These are phyloP conservation scores for Neodontobutis hainanensis DNA, from an alignment of 2,113 vertebrate genomes.

Conservation along the genomic window DNA sequence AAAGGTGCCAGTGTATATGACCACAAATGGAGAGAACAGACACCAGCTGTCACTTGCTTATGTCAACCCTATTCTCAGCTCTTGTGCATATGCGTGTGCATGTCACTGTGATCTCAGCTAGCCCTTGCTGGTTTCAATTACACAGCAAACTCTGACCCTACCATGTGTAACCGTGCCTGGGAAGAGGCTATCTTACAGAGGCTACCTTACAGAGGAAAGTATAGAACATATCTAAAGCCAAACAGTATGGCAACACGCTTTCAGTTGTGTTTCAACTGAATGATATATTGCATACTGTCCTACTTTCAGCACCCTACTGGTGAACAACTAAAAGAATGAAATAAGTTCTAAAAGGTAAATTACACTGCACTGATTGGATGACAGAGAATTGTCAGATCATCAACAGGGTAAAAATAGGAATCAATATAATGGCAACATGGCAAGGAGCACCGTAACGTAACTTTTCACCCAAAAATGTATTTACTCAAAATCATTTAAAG, in stretches of 20 bases:
- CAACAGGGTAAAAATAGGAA: neutral
- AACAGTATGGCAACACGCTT: too few species aligned
- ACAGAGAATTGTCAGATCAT: neutral
- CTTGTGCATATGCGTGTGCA: conserved; percentile 41
- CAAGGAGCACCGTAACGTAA: too few species aligned
- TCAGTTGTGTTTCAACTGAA: too few species aligned
- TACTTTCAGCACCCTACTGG: neutral
- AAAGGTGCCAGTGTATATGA: conserved; percentile 67
- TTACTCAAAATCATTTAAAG: too few species aligned
- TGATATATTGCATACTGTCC: neutral
- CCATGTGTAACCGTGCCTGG: conserved; percentile 63
- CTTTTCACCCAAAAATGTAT: too few species aligned
- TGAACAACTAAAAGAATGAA: neutral
- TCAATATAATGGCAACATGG: too few species aligned
- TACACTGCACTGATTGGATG: conserved; percentile 1
- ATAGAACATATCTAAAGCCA: neutral
- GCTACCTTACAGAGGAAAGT: conserved; percentile 21
- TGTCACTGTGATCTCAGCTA: conserved; percentile 67
- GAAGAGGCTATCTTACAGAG: conserved; percentile 38
- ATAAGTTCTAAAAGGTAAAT: neutral
- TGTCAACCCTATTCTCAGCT: conserved; percentile 73
- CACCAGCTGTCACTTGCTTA: conserved; percentile 83
- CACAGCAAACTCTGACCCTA: conserved; percentile 79
- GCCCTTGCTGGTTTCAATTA: conserved; percentile 73
- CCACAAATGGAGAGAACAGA: conserved; percentile 78